phyloP scores from a whole-genome alignment of 2,113 vertebrate species.

The Polyodon spathula region DNA sequence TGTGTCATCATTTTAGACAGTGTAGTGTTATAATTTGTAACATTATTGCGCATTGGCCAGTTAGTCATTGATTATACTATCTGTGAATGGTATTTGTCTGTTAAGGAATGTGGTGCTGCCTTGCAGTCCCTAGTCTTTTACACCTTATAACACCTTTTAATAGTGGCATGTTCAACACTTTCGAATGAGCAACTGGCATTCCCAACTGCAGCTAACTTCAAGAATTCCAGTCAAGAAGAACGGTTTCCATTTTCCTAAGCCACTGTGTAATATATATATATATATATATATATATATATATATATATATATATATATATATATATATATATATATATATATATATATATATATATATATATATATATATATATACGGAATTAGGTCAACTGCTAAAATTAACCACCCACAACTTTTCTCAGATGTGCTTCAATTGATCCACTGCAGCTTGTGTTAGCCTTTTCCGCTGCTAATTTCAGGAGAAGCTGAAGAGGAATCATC shows the following conservation, averaged over 20 bases:
- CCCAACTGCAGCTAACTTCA: background rate
- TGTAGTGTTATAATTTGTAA: no score
- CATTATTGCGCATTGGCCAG: background rate
- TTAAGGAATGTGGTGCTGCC: no score
- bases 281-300: background rate
- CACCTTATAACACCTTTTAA: no score
- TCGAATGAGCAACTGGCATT: no score
- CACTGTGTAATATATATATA: constrained; percentile 37
- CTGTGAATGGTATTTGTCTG: no score
- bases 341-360: constrained; percentile 22
- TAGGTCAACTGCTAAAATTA: constrained; percentile 64
- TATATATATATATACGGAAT: constrained; percentile 38
- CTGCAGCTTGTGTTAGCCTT: constrained; percentile 28
- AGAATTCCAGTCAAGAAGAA: constrained; percentile 4
- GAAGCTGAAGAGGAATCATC: constrained; percentile 28
- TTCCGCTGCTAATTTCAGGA: constrained; percentile 33
- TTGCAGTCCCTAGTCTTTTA: no score
- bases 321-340: background rate
- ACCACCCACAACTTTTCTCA: constrained; percentile 33
- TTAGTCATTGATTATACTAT: background rate
- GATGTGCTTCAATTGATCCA: constrained; percentile 26
- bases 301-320: background rate
- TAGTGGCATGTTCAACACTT: no score
- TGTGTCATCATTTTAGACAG: no score
- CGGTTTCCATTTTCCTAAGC: constrained; percentile 30